Base-by-base conservation (phyloP, 2,113 vertebrate species). In the Octodon degus region DNA sequence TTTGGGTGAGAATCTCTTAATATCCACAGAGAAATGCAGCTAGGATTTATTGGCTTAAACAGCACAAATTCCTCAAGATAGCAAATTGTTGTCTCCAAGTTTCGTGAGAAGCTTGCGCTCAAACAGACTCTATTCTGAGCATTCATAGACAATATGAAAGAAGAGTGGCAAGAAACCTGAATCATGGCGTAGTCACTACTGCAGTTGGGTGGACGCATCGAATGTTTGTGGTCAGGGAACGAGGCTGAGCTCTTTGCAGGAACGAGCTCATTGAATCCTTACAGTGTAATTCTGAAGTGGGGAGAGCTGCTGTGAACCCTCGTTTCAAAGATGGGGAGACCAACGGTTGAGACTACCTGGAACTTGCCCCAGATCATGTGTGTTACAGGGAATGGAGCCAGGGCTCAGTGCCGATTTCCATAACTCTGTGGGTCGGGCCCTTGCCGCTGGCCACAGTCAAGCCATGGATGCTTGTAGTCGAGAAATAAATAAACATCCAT, bases 1-100 rank as follows among this genome's bases (percentile, higher is more conserved):
- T 93, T 67, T 65, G 58, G 37, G 19, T 19, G 43, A 80, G 60
- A 92, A 19, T 24, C 30, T 81, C 43, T 92, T 93, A 77, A 89
- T 86, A 85, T 37, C 68, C 47, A 77, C 43, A 82, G 93, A 93
- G 47, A 27, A 70, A 10, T 74, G 8, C 3, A 30, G 25, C 53
- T 47, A 94, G 92, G 62, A 96, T 90, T 60, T 88, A 70, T 82
- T 93, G 86, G 76, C 74, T 94, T 47, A 93, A 95, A 93, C 94
- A 87, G 82, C 60, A 62, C 47, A 87, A 65, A 40, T 96, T 81
- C 92, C 43, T 62, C 92, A 63, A 93, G 96, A 91, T 7, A 70
- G 22, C 68, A 11, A 84, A 94, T 70, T 80, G 63, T 60, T 94
- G 2, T 47, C 81, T 95, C 67, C 5, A 43, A 40, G 53, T 92